A percentile compares a stretch with the other conserved stretches of the same genome.
These are phyloP conservation scores for Flexamia atlantica DNA, from an alignment of 2,888 invertebrate genomes.

Conservation along the genomic window DNA sequence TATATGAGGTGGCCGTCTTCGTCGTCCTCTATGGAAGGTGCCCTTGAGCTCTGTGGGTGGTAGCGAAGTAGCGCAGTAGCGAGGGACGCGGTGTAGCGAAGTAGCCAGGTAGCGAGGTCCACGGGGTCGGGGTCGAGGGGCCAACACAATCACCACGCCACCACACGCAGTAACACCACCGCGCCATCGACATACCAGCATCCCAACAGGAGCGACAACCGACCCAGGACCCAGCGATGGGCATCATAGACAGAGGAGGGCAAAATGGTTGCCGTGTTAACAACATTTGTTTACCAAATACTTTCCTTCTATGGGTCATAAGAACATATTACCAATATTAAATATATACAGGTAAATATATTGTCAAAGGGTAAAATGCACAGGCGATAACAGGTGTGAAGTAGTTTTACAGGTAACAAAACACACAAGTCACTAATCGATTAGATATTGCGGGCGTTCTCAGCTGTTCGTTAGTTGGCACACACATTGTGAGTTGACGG, in stretches of 20 bases:
- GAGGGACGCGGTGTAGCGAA: constrained; percentile 4
- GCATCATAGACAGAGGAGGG: constrained; percentile 79
- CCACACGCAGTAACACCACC: constrained; percentile 54
- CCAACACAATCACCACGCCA: constrained; percentile 56
- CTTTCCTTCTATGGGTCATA: constrained; percentile 65
- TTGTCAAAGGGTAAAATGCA: constrained; percentile 28
- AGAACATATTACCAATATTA: constrained; percentile 63
- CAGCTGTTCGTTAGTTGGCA: constrained; percentile 49
- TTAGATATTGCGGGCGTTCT: constrained; percentile 26
- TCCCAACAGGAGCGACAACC: constrained; percentile 60
- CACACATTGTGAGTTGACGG: constrained; percentile 3
- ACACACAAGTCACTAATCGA: constrained; percentile 1
- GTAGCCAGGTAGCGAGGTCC: too few species aligned
- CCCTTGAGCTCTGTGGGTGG: constrained; percentile 84
- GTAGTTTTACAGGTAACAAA: constrained; percentile 13
- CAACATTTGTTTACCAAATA: constrained; percentile 73
- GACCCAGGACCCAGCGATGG: constrained; percentile 58
- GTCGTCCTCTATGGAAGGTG: constrained; percentile 98
- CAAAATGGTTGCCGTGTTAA: constrained; percentile 81
- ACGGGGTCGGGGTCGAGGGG: constrained; percentile 37
- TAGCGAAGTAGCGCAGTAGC: constrained; percentile 10
- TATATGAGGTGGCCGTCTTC: constrained; percentile 99
- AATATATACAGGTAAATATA: constrained; percentile 42
- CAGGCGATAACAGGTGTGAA: constrained; percentile 9
- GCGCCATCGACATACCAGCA: constrained; percentile 51